Evolutionary conservation across 2,797 vertebrate species (phyloP), one percentile per base, ranked within the genome.

Genomic region (Ambastaia sidthimunki): DNA sequence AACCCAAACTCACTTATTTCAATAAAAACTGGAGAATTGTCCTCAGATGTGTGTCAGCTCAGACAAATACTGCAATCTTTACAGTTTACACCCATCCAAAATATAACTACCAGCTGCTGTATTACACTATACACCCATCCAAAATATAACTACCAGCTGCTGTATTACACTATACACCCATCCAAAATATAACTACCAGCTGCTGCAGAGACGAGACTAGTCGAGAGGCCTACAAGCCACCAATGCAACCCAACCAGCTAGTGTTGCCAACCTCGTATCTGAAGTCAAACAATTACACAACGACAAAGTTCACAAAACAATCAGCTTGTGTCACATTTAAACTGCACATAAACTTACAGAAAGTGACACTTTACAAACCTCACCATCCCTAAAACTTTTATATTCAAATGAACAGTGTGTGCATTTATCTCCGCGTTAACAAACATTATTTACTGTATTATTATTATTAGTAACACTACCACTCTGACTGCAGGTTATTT

Each of bases 161-260:
- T n/a, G n/a, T n/a, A n/a, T n/a, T n/a, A n/a, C n/a, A n/a, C n/a
- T n/a, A n/a, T n/a, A n/a, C n/a, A n/a, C n/a, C n/a, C n/a, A n/a
- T n/a, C n/a, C n/a, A n/a, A n/a, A n/a, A n/a, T n/a, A n/a, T n/a
- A n/a, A n/a, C n/a, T n/a, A n/a, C n/a, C n/a, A n/a, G n/a, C n/a
- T 23, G 47, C 13, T 54, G 16, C 23, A n/a, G 74, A 44, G 68
- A 82, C 34, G 68, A 73, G 79, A 76, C 74, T 76, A 71, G 84
- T 81, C 87, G 74, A 85, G 86, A 89, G 90, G 90, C 90, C 90
- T 91, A 89, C 86, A 92, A 90, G 90, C 90, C 80, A 89, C 87
- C 86, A 92, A 83, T 89, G 89, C 87, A 90, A 90, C 88, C 90
- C 91, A 91, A 89, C 88, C 92, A 92, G 91, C 92, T 92, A 91